A percentile compares a stretch with the other conserved stretches of the same genome.
phyloP scores from a whole-genome alignment of 2,113 vertebrate genomes.

The Poicephalus meyeri region DNA sequence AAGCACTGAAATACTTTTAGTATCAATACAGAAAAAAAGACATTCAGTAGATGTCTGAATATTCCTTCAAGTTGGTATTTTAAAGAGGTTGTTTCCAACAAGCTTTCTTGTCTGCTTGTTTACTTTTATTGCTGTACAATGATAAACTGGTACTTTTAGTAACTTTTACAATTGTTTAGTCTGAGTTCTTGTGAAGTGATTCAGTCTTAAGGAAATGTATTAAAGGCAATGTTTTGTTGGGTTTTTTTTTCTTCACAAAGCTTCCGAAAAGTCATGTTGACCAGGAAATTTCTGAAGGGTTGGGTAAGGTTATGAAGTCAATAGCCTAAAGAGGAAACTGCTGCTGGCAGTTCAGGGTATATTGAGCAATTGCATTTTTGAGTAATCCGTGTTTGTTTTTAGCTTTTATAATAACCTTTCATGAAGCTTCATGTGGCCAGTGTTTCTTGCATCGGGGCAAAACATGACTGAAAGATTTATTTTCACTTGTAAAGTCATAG shows the following conservation, averaged over 20 bases:
- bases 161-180: constrained; percentile 26
- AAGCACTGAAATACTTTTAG: not conserved
- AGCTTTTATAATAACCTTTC: constrained; percentile 40
- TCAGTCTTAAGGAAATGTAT: constrained; percentile 2
- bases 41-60: not conserved
- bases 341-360: constrained; percentile 4
- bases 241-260: not conserved
- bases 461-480: not conserved
- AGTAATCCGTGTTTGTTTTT: constrained; percentile 38
- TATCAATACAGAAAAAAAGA: not conserved
- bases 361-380: constrained; percentile 54
- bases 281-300: constrained; percentile 41
- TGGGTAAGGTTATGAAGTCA: constrained; percentile 55
- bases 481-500: not conserved
- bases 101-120: not conserved
- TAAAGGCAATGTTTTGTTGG: not conserved
- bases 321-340: constrained; percentile 37
- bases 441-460: not conserved
- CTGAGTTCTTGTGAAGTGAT: not conserved
- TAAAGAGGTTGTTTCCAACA: not conserved
- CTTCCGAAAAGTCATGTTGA: constrained; percentile 12
- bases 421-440: not conserved
- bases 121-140: not conserved
- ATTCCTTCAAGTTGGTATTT: not conserved
- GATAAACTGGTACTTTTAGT: not conserved